Conservation (phyloP, 2,797 vertebrate genomes). For the Odontamblyopus lacepedii region DNA sequence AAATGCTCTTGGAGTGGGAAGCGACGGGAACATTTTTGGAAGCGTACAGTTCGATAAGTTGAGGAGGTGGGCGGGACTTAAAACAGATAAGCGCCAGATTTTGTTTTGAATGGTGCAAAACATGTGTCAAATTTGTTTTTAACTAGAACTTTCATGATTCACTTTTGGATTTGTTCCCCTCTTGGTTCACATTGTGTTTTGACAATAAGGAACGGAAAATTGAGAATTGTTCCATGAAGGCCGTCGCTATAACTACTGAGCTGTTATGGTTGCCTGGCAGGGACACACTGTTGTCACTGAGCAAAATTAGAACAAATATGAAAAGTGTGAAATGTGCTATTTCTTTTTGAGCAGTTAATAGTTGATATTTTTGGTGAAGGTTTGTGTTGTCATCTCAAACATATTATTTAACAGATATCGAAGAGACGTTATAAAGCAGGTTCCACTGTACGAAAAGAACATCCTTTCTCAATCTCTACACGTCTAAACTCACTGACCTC, state of each 20-base stretch:
- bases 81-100: not conserved
- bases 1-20: slow-evolving; percentile 3
- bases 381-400: not conserved
- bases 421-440: not conserved
- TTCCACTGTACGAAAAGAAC: not conserved
- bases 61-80: not conserved
- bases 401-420: not conserved
- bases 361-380: not conserved
- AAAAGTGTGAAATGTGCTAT: no score
- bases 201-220: not conserved
- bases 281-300: no score
- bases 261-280: not conserved
- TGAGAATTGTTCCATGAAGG: not conserved
- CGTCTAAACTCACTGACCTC: not conserved
- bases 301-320: not conserved
- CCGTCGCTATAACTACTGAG: not conserved
- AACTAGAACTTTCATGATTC: not conserved
- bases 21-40: not conserved
- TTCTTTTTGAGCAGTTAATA: no score
- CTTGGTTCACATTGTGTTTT: not conserved
- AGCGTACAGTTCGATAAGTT: not conserved
- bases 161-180: not conserved
- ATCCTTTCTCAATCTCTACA: not conserved
- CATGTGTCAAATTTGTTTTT: not conserved
- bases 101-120: not conserved